Evolutionary conservation across 1,140 invertebrate genomes (phyloP).

Genomic region (Drosophila orena): DNA sequence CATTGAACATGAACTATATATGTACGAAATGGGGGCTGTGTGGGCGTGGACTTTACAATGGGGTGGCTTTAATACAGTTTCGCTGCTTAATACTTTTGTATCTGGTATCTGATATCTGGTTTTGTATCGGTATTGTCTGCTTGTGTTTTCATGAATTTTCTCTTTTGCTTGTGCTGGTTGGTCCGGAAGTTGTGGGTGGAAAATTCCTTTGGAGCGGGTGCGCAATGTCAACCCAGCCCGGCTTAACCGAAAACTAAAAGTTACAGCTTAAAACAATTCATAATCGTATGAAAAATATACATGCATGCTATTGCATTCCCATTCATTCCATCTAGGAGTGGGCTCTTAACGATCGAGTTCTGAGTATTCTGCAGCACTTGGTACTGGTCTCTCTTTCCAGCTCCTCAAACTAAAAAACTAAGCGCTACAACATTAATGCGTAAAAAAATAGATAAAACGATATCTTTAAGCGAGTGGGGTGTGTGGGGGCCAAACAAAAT

Average conservation of each 20-base stretch:
- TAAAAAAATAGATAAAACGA: conserved; percentile 47
- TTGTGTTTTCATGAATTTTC: background rate
- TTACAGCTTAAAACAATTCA: conserved; percentile 25
- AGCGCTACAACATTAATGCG: conserved; percentile 33
- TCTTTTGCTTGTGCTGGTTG: conserved; percentile 31
- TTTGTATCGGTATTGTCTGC: conserved; percentile 49
- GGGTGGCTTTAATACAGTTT: conserved; percentile 71
- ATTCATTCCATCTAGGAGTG: conserved; percentile 35
- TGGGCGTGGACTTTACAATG: conserved; percentile 28
- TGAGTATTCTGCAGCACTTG: conserved; percentile 79
- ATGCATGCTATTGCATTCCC: conserved; percentile 18
- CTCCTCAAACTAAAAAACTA: conserved; percentile 29
- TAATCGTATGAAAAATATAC: conserved; percentile 39
- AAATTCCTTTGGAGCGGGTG: conserved; percentile 19
- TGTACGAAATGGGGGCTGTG: conserved; percentile 6
- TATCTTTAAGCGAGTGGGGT: conserved; percentile 13
- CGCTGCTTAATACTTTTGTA: conserved; percentile 73
- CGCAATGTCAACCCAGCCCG: conserved; percentile 5
- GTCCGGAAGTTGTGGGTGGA: conserved; percentile 51
- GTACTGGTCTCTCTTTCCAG: conserved; percentile 63
- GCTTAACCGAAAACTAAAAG: conserved; percentile 17
- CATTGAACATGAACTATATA: conserved; percentile 52
- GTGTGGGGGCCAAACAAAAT: conserved; percentile 19
- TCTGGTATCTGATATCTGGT: conserved; percentile 54
- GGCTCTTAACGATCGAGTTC: conserved; percentile 28